Base-by-base conservation (phyloP, 2,797 vertebrate genomes). In the Sebastes iracundus region DNA sequence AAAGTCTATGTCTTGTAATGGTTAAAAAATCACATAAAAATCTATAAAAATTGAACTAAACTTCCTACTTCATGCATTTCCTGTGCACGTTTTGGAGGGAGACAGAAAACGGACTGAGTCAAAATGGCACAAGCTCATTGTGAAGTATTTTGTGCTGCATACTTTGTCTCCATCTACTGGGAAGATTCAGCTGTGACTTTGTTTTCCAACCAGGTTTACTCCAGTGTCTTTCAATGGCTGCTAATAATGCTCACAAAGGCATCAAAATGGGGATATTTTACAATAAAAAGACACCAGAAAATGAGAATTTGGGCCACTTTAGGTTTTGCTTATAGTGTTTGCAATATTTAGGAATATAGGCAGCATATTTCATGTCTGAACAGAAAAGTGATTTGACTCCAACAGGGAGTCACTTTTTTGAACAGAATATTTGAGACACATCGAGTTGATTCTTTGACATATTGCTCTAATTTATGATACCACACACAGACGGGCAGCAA, bases 101-200 rank as follows among this genome's bases (percentile, higher is more conserved):
- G 32, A n/a, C 14, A 32, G 63, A 30, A 70, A 71, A 27, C 13
- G 20, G 12, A 35, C 35, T 25, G 25, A 32, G 20, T 52, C 10
- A 8, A 76, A 77, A 42, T 30, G 49, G 16, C 22, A 25, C 27
- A 35, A 16, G 62, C 20, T 66, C 28, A 16, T 11, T 11, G 28
- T 42, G n/a, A 3, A 11, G 8, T 5, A 68, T 67, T 63, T 71
- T 20, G 28, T 90, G 59, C 35, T 56, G 42, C 68, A 84, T 83
- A 80, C 92, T 94, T 85, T 96, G 95, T 93, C 95, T 93, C 95
- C 95, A 95, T 94, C 95, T 95, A 88, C 90, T 94, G 95, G 94
- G 27, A 72, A 74, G 32, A 87, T 38, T 69, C 23, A 10, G 65
- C 42, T 25, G 35, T 69, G 60, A 58, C 55, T 66, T 67, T 64